Evolutionary conservation across 2,888 invertebrate genomes (phyloP).

Genomic region (Caradrina kadenii): DNA sequence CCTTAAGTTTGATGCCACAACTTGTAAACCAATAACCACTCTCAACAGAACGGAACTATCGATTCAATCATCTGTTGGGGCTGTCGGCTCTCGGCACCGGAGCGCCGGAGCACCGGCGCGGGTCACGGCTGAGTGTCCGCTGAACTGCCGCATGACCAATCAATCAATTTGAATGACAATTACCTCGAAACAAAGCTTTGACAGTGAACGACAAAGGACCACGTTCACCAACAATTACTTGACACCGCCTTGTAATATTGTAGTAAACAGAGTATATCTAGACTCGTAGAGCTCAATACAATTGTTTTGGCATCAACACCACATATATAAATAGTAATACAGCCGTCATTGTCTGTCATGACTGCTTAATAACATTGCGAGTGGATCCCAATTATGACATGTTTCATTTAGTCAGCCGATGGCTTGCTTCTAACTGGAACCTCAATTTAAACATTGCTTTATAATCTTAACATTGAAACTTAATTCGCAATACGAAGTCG

Average conservation of each 20-base stretch:
- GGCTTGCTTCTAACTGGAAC: background rate
- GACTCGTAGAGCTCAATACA: too few species aligned
- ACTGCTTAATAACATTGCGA: background rate
- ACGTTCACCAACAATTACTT: too few species aligned
- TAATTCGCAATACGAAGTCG: slow-evolving; percentile 23
- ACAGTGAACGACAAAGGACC: too few species aligned
- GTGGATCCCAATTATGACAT: background rate
- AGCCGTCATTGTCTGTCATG: too few species aligned
- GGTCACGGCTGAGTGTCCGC: too few species aligned
- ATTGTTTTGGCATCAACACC: background rate
- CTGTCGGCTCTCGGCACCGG: background rate
- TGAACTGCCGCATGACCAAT: background rate
- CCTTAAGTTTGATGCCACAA: background rate
- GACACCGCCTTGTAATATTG: too few species aligned
- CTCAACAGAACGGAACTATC: background rate
- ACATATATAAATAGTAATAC: background rate
- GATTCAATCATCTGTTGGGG: background rate
- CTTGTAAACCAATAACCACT: background rate
- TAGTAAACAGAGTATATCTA: too few species aligned
- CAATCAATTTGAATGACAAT: background rate
- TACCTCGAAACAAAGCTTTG: too few species aligned
- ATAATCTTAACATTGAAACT: slow-evolving; percentile 15
- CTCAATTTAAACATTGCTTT: slow-evolving; percentile 5
- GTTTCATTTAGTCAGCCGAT: background rate
- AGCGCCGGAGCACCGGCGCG: background rate